Base-by-base conservation (phyloP, 2,888 invertebrate species). In the Oligia strigilis region DNA sequence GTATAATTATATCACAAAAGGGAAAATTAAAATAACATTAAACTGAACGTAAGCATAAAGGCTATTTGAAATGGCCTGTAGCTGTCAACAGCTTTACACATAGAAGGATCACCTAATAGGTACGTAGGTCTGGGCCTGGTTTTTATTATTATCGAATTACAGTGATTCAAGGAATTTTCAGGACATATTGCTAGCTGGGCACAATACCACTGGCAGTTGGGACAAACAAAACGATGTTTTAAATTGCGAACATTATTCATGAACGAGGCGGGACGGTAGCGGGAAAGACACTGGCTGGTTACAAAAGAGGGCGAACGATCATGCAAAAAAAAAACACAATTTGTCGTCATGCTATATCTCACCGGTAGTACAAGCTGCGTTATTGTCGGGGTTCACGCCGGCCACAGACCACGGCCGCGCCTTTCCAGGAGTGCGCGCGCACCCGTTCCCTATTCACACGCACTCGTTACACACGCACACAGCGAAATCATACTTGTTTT, bases 331-430 rank as follows among this genome's bases (percentile, higher is more conserved):
- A 70, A 65, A 23, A 71, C 64, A 64, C 14, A 62, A 55, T 40
- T 69, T 75, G 71, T 72, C n/a, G 43, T 67, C 79, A 87, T 82
- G 89, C 84, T 77, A 72, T 75, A 76, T 84, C 91, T 95, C 93
- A 97, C 97, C 97, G 93, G 97, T 97, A 91, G 97, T 97, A 93
- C 97, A 97, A 87, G 92, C 93, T 88, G 93, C 93, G 91, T 90
- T 92, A 92, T 91, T 92, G 92, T 96, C 97, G 49, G 96, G 92
- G 93, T 96, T 96, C 90, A 92, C 95, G 91, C 97, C 97, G 86
- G 97, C 97, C 91, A 97, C 97, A 84, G 97, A 97, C 97, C 97
- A 97, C 86, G 97, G 97, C 82, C 97, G 95, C 94, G 96, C 96
- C 94, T 96, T 96, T 93, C 96, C 96, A 84, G 95, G 92, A 83